phyloP scores from a whole-genome alignment of 2,888 invertebrate genomes.

The Spialia ferax region DNA sequence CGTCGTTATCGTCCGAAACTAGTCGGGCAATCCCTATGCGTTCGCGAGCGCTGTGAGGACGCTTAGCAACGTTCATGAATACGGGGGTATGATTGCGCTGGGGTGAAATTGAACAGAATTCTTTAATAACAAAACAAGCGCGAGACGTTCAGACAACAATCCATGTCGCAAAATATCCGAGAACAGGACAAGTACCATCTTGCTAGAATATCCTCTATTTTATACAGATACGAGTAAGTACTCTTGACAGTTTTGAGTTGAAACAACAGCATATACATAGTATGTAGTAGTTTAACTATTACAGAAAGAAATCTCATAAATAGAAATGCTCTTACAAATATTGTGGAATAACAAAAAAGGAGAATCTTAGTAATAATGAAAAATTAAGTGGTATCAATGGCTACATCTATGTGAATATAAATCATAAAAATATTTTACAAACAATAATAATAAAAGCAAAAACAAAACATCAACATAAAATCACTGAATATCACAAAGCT shows the following conservation, averaged over 20 bases:
- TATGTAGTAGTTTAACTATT: no score
- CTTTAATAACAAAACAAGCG: background rate
- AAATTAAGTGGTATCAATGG: background rate
- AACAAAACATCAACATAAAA: background rate
- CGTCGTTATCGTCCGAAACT: no score
- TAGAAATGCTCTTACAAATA: no score
- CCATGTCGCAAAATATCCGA: slow-evolving; percentile 11
- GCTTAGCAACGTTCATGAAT: no score
- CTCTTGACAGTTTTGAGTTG: background rate
- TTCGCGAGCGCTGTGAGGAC: no score
- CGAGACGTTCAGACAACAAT: background rate
- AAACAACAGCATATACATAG: no score
- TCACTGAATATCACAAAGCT: slow-evolving; percentile 24
- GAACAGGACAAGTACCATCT: background rate
- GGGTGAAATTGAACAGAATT: background rate
- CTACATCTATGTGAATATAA: background rate
- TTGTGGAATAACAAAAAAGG: background rate
- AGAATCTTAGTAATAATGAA: background rate
- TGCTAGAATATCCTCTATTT: background rate
- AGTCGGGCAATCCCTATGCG: no score
- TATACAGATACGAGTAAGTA: no score
- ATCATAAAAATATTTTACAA: background rate
- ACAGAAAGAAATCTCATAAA: no score
- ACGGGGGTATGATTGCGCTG: background rate
- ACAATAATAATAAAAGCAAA: slow-evolving; percentile 1